These are phyloP conservation scores for Pithys albifrons DNA, from an alignment of 2,113 vertebrate species.

Conservation along the genomic window DNA sequence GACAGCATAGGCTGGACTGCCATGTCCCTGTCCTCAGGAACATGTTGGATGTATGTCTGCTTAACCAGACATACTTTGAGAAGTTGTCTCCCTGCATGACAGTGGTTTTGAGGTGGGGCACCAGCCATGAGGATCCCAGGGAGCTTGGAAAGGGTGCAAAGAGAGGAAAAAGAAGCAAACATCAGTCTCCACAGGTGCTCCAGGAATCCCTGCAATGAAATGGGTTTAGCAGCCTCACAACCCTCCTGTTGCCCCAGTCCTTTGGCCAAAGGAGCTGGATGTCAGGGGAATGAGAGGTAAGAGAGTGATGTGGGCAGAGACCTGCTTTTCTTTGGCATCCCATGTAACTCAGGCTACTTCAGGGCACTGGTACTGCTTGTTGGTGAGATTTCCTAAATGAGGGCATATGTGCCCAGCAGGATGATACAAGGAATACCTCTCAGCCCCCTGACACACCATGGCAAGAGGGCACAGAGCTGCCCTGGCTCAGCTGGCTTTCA, in stretches of 20 bases:
- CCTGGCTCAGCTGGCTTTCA: not conserved
- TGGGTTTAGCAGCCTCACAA: not conserved
- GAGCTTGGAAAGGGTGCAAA: not conserved
- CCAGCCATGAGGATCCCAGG: not conserved
- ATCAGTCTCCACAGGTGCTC: not conserved
- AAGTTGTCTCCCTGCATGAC: not conserved
- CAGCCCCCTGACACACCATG: no score
- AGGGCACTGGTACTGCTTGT: not conserved
- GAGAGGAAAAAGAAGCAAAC: not conserved
- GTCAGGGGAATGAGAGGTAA: not conserved
- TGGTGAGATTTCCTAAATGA: not conserved
- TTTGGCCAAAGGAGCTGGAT: not conserved
- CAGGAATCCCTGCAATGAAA: not conserved
- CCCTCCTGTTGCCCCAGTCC: not conserved
- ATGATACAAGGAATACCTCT: not conserved
- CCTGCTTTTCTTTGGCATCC: not conserved
- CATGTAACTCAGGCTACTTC: rapidly evolving
- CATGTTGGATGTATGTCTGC: not conserved
- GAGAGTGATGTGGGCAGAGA: not conserved
- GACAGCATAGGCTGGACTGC: not conserved
- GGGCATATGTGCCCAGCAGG: not conserved
- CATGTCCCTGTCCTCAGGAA: not conserved
- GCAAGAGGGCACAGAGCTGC: not conserved
- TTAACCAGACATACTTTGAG: not conserved
- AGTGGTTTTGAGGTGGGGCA: not conserved